These are phyloP conservation scores for Mesorhabditis belari DNA, from an alignment of 2,888 invertebrate genomes.

Conservation along the genomic window DNA sequence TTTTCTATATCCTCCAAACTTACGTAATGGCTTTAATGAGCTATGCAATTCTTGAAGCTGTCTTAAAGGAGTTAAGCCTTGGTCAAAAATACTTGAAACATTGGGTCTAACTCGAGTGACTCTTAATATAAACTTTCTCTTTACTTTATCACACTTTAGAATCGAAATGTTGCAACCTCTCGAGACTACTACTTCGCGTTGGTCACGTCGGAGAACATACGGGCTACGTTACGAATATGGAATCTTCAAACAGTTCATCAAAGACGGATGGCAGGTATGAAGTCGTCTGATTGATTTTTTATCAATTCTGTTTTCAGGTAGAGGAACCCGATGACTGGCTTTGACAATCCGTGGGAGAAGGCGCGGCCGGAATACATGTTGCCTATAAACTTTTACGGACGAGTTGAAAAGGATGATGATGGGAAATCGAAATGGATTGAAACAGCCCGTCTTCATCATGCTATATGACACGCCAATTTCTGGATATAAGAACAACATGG, in stretches of 20 bases:
- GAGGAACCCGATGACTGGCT: constrained; percentile 99
- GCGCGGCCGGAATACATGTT: constrained; percentile 96
- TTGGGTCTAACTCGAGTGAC: no score
- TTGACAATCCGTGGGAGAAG: constrained; percentile 92
- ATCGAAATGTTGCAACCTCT: constrained; percentile 93
- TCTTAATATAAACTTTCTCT: no score
- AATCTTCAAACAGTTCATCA: constrained; percentile 92
- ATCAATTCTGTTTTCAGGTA: no score
- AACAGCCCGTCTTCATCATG: constrained; percentile 79
- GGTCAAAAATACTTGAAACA: no score
- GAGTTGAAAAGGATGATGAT: constrained; percentile 70
- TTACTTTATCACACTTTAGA: no score
- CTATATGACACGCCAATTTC: constrained; percentile 98
- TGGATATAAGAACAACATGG: constrained; percentile 93
- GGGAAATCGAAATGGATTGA: constrained; percentile 59
- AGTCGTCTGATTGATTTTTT: no score
- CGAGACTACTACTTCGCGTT: constrained; percentile 96
- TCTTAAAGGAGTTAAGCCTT: no score
- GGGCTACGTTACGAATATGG: constrained; percentile 98
- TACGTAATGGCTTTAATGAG: no score
- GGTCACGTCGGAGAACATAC: constrained; percentile 94
- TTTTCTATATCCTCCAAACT: no score
- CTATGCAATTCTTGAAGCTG: no score
- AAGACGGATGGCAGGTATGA: constrained; percentile 72
- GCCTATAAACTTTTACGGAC: constrained; percentile 87